Evolutionary conservation across 1,140 invertebrate genomes (phyloP).

Genomic region (Drosophila hydei): DNA sequence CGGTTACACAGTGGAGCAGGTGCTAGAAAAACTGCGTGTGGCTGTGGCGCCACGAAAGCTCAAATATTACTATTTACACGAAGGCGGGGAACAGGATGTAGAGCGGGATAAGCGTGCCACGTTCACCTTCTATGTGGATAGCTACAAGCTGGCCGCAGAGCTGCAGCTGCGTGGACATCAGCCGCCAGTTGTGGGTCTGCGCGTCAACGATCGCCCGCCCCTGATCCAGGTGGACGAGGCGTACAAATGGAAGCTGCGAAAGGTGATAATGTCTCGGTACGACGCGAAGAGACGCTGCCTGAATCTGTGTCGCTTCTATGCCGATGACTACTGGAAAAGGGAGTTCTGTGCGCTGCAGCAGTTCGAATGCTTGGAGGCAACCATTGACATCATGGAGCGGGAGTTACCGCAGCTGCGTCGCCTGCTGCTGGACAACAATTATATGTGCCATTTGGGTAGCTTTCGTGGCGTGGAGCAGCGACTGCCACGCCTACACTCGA

Average conservation of each 20-base stretch:
- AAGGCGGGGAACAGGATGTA: constrained; percentile 42
- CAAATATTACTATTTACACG: constrained; percentile 30
- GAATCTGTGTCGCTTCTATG: constrained; percentile 38
- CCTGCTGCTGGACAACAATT: constrained; percentile 46
- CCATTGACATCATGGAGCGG: constrained; percentile 23
- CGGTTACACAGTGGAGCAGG: neutral
- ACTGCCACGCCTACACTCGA: constrained; percentile 18
- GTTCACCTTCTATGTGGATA: constrained; percentile 53
- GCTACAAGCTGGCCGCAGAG: constrained; percentile 32
- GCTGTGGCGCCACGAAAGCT: constrained; percentile 14
- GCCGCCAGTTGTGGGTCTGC: constrained; percentile 9
- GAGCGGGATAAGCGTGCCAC: constrained; percentile 28
- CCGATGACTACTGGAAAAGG: constrained; percentile 13
- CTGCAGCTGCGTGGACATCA: constrained; percentile 10
- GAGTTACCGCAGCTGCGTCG: constrained; percentile 31
- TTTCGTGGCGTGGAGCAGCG: constrained; percentile 33
- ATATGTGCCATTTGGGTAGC: constrained; percentile 21
- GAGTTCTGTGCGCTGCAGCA: constrained; percentile 48
- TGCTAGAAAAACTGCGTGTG: constrained; percentile 24
- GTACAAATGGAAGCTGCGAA: constrained; percentile 22
- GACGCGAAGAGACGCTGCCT: constrained; percentile 12
- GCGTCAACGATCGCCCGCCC: constrained; percentile 35
- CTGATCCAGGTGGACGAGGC: constrained; percentile 3
- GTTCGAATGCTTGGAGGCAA: constrained; percentile 22
- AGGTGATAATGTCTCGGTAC: constrained; percentile 30